Evolutionary conservation across 2,888 invertebrate species (phyloP).

Genomic region (Pimpla rufipes): DNA sequence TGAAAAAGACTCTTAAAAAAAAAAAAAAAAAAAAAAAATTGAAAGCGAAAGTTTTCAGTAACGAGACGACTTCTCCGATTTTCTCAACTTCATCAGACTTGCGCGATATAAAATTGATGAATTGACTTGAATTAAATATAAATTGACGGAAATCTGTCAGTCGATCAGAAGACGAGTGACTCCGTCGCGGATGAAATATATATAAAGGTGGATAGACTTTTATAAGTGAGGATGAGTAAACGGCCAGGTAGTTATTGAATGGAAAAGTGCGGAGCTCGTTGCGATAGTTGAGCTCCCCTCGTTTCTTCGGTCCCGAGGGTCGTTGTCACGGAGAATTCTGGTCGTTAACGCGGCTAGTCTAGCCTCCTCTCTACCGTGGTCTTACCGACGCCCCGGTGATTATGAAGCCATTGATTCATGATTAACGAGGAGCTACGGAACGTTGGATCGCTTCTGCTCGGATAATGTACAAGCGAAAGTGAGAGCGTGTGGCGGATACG

Average conservation of each 20-base stretch:
- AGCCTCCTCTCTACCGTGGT: slow-evolving; percentile 41
- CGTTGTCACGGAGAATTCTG: slow-evolving; percentile 56
- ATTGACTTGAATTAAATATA: not conserved
- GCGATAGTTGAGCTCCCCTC: slow-evolving; percentile 1
- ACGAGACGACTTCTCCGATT: not conserved
- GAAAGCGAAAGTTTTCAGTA: not conserved
- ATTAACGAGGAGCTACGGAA: slow-evolving; percentile 65
- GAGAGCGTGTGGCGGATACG: not conserved
- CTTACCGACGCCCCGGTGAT: slow-evolving; percentile 61
- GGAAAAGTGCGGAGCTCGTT: slow-evolving; percentile 35
- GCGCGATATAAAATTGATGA: not conserved
- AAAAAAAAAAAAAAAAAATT: not conserved
- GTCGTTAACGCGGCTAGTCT: slow-evolving; percentile 56
- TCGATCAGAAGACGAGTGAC: not conserved
- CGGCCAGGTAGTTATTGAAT: slow-evolving; percentile 1
- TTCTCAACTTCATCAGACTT: not conserved
- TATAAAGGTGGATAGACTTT: not conserved
- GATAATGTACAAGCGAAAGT: slow-evolving; percentile 1
- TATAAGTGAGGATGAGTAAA: slow-evolving; percentile 8
- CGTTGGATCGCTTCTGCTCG: slow-evolving; percentile 35
- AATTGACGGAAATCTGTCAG: not conserved
- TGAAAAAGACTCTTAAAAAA: not conserved
- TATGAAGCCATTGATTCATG: slow-evolving; percentile 69
- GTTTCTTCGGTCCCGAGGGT: slow-evolving; percentile 23
- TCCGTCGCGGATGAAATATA: not conserved